A percentile compares a stretch with the other conserved stretches of the same genome.
Conservation (phyloP, 2,113 vertebrate species). For the Callithrix jacchus region DNA sequence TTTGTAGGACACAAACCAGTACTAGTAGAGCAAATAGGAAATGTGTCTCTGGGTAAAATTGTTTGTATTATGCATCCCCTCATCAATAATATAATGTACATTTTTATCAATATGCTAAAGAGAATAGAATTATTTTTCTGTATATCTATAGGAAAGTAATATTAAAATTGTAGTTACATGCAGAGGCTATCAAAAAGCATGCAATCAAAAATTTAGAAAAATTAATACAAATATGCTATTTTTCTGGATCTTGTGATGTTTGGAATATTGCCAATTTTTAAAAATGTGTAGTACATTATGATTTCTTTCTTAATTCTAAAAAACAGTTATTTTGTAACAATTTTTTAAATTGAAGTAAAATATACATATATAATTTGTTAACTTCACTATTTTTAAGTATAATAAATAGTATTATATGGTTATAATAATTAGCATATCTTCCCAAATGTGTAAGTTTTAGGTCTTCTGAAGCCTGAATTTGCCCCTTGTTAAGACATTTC, state of each 20-base stretch:
- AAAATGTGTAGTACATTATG: neutral
- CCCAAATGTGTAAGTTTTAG: neutral
- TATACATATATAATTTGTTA: no score
- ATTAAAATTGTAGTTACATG: neutral
- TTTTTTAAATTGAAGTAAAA: neutral
- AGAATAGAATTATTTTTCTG: neutral
- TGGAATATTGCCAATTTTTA: neutral
- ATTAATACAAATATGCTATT: neutral
- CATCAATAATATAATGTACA: neutral
- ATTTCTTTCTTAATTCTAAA: conserved; percentile 26
- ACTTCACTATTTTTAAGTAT: no score
- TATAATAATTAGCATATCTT: neutral
- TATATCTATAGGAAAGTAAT: neutral
- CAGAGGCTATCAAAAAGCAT: neutral
- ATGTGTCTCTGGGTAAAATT: neutral
- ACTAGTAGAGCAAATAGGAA: neutral
- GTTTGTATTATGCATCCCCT: neutral
- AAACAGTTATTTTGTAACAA: neutral
- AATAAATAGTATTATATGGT: no score
- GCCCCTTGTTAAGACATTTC: neutral
- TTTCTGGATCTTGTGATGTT: neutral
- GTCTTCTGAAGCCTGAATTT: neutral
- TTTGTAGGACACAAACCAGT: neutral
- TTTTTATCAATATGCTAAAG: neutral
- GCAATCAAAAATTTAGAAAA: neutral